Evolutionary conservation across 2,113 vertebrate genomes (phyloP).

Genomic region (Chloropsis hardwickii): DNA sequence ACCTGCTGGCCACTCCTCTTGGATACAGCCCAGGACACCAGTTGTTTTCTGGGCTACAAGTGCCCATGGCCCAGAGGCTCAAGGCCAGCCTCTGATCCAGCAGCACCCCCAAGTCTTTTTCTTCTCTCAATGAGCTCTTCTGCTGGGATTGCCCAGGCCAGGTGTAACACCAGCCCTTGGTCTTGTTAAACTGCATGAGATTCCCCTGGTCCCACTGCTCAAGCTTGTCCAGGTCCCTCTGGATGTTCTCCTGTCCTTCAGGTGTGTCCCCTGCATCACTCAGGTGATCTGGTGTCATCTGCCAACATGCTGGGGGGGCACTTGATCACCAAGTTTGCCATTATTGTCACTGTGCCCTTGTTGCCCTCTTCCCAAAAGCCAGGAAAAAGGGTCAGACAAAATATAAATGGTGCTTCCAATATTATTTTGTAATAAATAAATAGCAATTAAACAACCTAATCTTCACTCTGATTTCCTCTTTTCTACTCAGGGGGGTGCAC

Average conservation of each 20-base stretch:
- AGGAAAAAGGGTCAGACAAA: background rate
- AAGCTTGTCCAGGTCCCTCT: background rate
- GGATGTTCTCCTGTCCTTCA: background rate
- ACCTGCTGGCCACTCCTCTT: background rate
- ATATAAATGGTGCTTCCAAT: background rate
- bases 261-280: background rate
- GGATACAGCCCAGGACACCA: background rate
- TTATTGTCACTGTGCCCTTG: background rate
- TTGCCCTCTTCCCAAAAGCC: background rate
- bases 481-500: background rate
- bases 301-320: background rate
- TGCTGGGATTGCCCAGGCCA: background rate
- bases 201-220: background rate
- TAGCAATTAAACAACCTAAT: background rate
- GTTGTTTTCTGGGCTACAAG: background rate
- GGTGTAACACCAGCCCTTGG: background rate
- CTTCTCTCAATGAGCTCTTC: background rate
- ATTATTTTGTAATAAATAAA: background rate
- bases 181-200: background rate
- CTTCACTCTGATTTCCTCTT: background rate
- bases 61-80: background rate
- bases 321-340: background rate
- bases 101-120: background rate
- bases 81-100: background rate
- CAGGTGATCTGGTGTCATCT: background rate